Percentiles rank a stretch among this genome's conserved stretches.
Conservation (phyloP, 2,888 invertebrate species). For the Tetheella fluctuosa region DNA sequence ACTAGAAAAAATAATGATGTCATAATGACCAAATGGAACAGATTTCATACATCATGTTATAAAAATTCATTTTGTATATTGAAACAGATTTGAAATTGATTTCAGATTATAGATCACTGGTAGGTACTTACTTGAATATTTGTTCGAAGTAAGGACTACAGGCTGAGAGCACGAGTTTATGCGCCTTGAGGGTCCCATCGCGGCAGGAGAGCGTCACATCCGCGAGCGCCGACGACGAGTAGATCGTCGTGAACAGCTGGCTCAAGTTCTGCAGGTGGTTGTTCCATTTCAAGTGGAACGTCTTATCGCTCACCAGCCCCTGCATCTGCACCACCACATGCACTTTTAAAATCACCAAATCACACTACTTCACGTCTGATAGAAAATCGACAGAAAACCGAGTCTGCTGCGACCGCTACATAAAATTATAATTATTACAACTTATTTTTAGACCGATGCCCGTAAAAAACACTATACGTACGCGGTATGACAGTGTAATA, state of each 20-base stretch:
- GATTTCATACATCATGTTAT: constrained; percentile 40
- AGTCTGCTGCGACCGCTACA: constrained; percentile 81
- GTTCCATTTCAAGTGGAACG: constrained; percentile 89
- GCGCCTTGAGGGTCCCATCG: constrained; percentile 88
- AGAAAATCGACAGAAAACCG: constrained; percentile 79
- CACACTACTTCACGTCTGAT: constrained; percentile 71
- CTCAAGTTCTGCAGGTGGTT: constrained; percentile 89
- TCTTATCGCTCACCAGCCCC: constrained; percentile 86
- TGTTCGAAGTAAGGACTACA: constrained; percentile 91
- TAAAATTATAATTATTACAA: constrained; percentile 85
- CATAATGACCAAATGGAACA: constrained; percentile 66
- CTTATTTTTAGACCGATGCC: constrained; percentile 85
- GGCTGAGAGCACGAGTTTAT: constrained; percentile 89
- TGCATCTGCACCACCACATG: constrained; percentile 82
- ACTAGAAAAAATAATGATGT: constrained; percentile 73
- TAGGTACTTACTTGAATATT: constrained; percentile 84
- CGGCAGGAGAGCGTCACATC: constrained; percentile 89
- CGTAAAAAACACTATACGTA: constrained; percentile 85
- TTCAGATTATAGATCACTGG: constrained; percentile 32
- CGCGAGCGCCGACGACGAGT: constrained; percentile 87
- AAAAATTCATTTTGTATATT: constrained; percentile 27
- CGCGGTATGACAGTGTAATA: constrained; percentile 84
- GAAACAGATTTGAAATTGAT: constrained; percentile 16
- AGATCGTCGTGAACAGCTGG: constrained; percentile 87
- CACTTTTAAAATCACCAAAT: constrained; percentile 67